These are phyloP conservation scores for Ferdinandea cuprea DNA, from an alignment of 2,888 invertebrate genomes.

Conservation along the genomic window DNA sequence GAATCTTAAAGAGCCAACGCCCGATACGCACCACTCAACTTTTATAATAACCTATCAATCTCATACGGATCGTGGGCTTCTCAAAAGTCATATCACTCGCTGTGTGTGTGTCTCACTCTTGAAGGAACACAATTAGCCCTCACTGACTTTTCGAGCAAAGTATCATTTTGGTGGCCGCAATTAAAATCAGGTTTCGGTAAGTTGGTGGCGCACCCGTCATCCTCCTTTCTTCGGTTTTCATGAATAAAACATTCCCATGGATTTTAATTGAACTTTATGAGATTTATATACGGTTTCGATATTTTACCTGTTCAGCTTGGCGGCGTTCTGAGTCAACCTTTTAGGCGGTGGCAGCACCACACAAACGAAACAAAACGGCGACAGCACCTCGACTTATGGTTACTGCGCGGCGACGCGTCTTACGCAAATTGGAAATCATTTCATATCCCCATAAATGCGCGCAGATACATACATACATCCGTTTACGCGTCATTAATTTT, in stretches of 20 bases:
- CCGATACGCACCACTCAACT: constrained; percentile 63
- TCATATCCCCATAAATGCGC: constrained; percentile 49
- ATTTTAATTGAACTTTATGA: constrained; percentile 74
- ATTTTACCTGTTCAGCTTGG: constrained; percentile 73
- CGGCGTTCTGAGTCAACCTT: constrained; percentile 58
- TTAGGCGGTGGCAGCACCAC: constrained; percentile 45
- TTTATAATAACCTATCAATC: constrained; percentile 51
- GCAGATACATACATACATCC: constrained; percentile 42
- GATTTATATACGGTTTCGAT: constrained; percentile 60
- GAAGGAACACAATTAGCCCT: constrained; percentile 53
- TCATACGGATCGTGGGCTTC: constrained; percentile 46
- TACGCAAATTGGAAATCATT: constrained; percentile 66
- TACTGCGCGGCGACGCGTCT: constrained; percentile 39
- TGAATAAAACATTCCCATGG: constrained; percentile 74
- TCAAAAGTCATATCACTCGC: constrained; percentile 4
- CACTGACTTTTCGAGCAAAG: constrained; percentile 16
- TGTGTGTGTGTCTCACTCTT: constrained; percentile 10
- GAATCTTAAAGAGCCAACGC: constrained; percentile 37
- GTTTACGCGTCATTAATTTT: constrained; percentile 70
- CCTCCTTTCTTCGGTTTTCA: constrained; percentile 54
- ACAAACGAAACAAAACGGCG: neutral
- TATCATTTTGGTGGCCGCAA: constrained; percentile 60
- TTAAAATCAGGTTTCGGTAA: constrained; percentile 75
- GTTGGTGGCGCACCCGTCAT: constrained; percentile 74
- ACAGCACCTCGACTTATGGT: constrained; percentile 47